Percentiles rank a stretch among this genome's conserved stretches.
Evolutionary conservation across 2,113 vertebrate genomes (phyloP).

Genomic region (Heterochromis multidens): DNA sequence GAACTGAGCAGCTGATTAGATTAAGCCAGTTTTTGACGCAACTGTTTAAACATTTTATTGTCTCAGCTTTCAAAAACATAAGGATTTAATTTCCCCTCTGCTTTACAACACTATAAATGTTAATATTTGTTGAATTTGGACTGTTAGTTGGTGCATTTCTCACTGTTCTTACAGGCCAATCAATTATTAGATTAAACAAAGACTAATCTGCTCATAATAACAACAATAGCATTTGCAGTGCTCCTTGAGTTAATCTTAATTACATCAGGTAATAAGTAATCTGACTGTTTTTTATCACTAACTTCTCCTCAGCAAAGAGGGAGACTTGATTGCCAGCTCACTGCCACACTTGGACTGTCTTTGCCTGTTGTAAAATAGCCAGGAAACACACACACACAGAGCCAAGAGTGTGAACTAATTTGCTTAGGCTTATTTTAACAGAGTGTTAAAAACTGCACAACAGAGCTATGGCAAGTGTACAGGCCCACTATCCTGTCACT

Average conservation of each 20-base stretch:
- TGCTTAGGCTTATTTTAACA: neutral
- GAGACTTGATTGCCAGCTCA: neutral
- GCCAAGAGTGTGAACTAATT: neutral
- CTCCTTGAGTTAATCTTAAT: neutral
- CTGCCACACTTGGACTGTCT: neutral
- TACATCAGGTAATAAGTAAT: neutral
- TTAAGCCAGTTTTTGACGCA: neutral
- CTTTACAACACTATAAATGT: neutral
- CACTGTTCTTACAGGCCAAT: neutral
- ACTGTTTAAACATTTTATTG: neutral
- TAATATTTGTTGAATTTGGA: neutral
- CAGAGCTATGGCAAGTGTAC: neutral
- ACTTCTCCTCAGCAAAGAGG: neutral
- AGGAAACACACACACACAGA: neutral
- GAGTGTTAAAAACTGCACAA: neutral
- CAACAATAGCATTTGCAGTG: neutral
- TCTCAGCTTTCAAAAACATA: neutral
- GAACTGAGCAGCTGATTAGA: neutral
- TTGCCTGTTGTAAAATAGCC: neutral
- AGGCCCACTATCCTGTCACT: neutral
- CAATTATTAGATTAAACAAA: neutral
- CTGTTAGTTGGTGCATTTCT: neutral
- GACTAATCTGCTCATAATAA: neutral
- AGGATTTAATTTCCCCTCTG: neutral
- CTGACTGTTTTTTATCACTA: neutral